Conservation (phyloP, 2,888 invertebrate species). For the Xylota segnis region DNA sequence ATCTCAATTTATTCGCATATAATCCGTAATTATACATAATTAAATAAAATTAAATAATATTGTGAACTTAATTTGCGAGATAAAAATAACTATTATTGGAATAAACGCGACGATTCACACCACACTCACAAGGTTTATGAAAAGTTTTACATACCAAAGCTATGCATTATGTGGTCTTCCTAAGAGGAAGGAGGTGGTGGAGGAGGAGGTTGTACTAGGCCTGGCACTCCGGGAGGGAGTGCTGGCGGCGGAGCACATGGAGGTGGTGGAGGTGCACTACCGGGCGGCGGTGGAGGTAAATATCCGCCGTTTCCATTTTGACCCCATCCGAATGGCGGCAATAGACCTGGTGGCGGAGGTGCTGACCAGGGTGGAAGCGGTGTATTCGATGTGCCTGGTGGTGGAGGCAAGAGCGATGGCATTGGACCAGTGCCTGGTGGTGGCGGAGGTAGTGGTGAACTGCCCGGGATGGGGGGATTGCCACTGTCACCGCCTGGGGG, state of each 20-base stretch:
- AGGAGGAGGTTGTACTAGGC: conserved; percentile 88
- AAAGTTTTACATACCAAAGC: background rate
- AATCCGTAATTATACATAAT: conserved; percentile 27
- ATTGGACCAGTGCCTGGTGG: conserved; percentile 83
- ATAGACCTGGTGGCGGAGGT: conserved; percentile 79
- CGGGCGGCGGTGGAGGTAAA: conserved; percentile 80
- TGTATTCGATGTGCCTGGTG: conserved; percentile 81
- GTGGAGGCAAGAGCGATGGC: conserved; percentile 81
- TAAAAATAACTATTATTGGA: conserved; percentile 26
- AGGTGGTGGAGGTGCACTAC: conserved; percentile 86
- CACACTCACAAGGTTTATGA: conserved; percentile 15
- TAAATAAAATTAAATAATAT: conserved; percentile 36
- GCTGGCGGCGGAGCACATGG: conserved; percentile 85
- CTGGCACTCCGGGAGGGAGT: conserved; percentile 85
- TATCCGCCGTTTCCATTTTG: conserved; percentile 79
- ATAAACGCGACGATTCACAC: conserved; percentile 46
- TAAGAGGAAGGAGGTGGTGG: conserved; percentile 87
- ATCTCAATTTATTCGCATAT: conserved; percentile 35
- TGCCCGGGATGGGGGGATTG: conserved; percentile 83
- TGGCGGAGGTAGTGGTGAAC: conserved; percentile 85
- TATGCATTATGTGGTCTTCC: background rate
- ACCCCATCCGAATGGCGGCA: conserved; percentile 81
- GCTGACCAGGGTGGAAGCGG: conserved; percentile 78
- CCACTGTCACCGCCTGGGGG: conserved; percentile 82
- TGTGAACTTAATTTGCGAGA: conserved; percentile 23